Evolutionary conservation across 2,113 vertebrate species (phyloP), one percentile per base, ranked within the genome.

Genomic region (Cichladusa arquata): DNA sequence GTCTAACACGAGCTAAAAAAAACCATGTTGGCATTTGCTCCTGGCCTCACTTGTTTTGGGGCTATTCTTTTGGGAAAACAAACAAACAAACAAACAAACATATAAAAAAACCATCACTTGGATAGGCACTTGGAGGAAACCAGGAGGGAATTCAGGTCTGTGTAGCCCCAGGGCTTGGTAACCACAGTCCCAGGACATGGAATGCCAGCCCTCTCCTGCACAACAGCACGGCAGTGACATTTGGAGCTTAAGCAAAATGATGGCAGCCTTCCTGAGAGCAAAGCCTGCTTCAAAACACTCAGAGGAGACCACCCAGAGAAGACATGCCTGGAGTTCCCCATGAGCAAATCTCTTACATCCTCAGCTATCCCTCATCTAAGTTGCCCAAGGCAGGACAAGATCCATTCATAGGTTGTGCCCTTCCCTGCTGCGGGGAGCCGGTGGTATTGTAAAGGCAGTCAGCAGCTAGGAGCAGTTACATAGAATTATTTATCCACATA

Each of bases 401-500:
- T 91, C 73, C 73, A 85, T 91, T 91, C 87, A 72, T 70, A 95
- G 87, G 89, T 72, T 95, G 84, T 88, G 92, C 88, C 85, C 57
- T 94, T 90, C 77, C 65, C 91, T 79, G 84, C 48, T 88, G 64
- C 5, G 13, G 54, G 71, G 71, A 92, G 64, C 19, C 0, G 1
- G 47, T 56, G 86, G 19, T 42, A 77, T 71, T 90, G 92, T 88
- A 70, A 76, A 64, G 82, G 54, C 74, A 96, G 90, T 88, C 93
- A 91, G 91, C 92, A 96, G 87, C 93, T 83, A 78, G 56, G 64
- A 93, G 86, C 69, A 65, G 70, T 84, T 95, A 92, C 81, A 91
- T 11, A 45, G 76, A 83, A 90, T 94, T 95, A 86, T 94, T 92
- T 95, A 96, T 62, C 69, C 33, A 50, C 94, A 95, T 81, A 96